Evolutionary conservation across 2,113 vertebrate species (phyloP), one percentile per base, ranked within the genome.

Genomic region (Ammodytes dubius): DNA sequence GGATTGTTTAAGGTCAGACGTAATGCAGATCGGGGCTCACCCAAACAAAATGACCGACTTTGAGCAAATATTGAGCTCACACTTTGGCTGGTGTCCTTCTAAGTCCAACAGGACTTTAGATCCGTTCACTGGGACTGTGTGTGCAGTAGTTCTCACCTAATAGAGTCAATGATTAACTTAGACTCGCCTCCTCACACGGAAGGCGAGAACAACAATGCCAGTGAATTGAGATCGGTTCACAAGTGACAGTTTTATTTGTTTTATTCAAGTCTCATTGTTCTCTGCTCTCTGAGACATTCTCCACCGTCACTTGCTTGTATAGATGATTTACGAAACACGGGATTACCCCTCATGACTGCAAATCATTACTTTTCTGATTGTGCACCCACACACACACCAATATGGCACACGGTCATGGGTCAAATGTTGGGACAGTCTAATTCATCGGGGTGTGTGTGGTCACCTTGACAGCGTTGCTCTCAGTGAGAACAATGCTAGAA

Each of bases 161-260:
- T 50, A 37, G 47, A 83, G 91, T 93, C 75, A 89, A 91, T 93
- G 84, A 94, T 93, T 94, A 90, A 92, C 90, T 54, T n/a, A 3
- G 7, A 45, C 49, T 83, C 70, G n/a, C 19, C n/a, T 58, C 37
- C 17, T 53, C 68, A 53, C 75, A 70, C 56, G 4, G 80, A 63
- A 47, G 60, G 74, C 46, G 59, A 76, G 40, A 45, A 56, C 56
- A 82, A 47, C 77, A 42, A 43, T 19, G 52, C 49, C 72, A 42
- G 59, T 83, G 67, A 84, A 83, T 78, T 19, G 42, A 15, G 69
- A 72, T 46, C 6, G 6, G 7, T 61, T 75, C 43, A 58, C 27
- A 9, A 58, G 56, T 57, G 70, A 73, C 56, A 39, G 45, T 75
- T 81, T 68, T 57, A 81, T 83, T 81, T 59, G 72, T 10, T 58